Evolutionary conservation across 2,888 invertebrate genomes (phyloP).

Genomic region (Pyralis farinalis): DNA sequence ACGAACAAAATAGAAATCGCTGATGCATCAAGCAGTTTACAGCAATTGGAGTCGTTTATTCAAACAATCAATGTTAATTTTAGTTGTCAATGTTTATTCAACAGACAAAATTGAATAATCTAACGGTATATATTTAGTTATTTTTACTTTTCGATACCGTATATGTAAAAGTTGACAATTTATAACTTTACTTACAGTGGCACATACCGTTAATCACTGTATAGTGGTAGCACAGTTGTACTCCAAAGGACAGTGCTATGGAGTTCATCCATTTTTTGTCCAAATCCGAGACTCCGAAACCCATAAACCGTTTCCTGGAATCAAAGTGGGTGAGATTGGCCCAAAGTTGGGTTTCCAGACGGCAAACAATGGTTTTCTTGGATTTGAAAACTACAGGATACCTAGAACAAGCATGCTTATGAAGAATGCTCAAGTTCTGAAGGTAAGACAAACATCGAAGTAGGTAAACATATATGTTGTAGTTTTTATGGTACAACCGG

Average conservation of each 20-base stretch:
- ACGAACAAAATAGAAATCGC: too few species aligned
- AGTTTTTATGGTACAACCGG: too few species aligned
- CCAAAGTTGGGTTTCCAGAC: conserved; percentile 94
- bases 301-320: conserved; percentile 90
- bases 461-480: too few species aligned
- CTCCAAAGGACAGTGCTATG: conserved; percentile 88
- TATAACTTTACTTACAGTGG: conserved; percentile 82
- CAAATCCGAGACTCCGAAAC: conserved; percentile 92
- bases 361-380: conserved; percentile 94
- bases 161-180: too few species aligned
- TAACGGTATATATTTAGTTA: too few species aligned
- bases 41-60: too few species aligned
- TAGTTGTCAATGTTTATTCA: too few species aligned
- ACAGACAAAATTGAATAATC: too few species aligned
- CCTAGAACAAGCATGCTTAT: conserved; percentile 94
- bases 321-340: conserved; percentile 96
- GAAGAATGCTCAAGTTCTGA: conserved; percentile 91
- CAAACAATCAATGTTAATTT: too few species aligned
- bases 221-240: conserved; percentile 94
- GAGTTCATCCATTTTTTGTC: conserved; percentile 95
- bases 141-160: too few species aligned
- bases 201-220: conserved; percentile 93
- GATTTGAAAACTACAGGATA: conserved; percentile 90
- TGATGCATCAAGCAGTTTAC: too few species aligned
- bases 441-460: too few species aligned